Conservation (phyloP, 2,113 vertebrate species). For the Nothoprocta pentlandii region DNA sequence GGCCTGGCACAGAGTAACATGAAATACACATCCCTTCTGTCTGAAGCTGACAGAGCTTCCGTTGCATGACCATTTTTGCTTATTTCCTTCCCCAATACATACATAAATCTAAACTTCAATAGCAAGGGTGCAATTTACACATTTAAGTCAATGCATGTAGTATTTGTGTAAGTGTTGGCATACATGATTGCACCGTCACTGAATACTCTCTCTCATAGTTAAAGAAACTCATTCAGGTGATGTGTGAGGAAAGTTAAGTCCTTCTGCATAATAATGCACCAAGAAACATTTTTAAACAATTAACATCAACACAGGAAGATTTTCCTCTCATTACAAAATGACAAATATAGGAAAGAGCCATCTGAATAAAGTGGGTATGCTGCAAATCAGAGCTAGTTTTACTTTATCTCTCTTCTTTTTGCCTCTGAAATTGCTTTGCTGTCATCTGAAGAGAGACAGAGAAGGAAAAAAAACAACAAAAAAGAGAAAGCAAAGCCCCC, state of each 20-base stretch:
- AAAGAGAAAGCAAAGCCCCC: neutral
- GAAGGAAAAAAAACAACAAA: neutral
- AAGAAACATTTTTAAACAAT: neutral
- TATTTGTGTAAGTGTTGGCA: neutral
- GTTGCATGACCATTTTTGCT: neutral
- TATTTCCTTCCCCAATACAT: neutral
- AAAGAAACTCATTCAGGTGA: neutral
- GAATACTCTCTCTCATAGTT: neutral
- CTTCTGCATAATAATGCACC: neutral
- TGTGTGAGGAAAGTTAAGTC: neutral
- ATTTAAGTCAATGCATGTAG: neutral
- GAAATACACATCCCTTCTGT: neutral
- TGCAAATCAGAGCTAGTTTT: neutral
- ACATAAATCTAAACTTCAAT: neutral
- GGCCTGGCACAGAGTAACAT: neutral
- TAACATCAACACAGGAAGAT: neutral
- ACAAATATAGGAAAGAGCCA: neutral
- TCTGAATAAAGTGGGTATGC: neutral
- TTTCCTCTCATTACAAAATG: neutral
- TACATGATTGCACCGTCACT: neutral
- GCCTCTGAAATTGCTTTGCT: constrained; percentile 9
- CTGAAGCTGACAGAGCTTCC: neutral
- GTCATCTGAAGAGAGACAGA: neutral
- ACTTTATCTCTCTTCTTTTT: neutral
- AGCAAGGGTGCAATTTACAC: neutral